phyloP scores from a whole-genome alignment of 1,140 invertebrate species.

The Chironomus striatipennis region DNA sequence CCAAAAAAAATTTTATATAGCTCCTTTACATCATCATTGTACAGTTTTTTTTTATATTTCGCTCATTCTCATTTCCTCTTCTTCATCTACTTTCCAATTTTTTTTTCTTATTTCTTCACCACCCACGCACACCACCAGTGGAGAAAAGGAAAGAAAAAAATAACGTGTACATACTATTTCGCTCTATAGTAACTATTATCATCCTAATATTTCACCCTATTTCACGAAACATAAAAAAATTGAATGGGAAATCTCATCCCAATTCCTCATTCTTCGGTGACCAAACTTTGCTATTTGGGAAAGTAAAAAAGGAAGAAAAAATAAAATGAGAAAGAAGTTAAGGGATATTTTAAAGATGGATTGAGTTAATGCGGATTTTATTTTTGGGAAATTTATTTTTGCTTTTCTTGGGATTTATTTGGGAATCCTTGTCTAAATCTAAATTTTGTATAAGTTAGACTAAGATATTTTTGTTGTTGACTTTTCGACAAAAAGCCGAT shows the following conservation, averaged over 20 bases:
- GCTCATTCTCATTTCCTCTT: slow-evolving; percentile 9
- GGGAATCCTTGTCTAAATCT: too few relatives aligned
- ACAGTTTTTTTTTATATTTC: slow-evolving; percentile 20
- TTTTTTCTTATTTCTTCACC: not conserved
- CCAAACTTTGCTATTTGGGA: too few relatives aligned
- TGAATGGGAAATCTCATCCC: not conserved
- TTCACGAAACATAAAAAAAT: slow-evolving; percentile 16
- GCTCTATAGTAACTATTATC: slow-evolving; percentile 22
- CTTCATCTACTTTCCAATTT: not conserved
- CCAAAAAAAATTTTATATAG: slow-evolving; percentile 23
- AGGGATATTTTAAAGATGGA: too few relatives aligned
- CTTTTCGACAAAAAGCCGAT: too few relatives aligned
- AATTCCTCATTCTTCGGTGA: not conserved
- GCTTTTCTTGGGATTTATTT: too few relatives aligned
- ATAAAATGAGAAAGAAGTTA: too few relatives aligned
- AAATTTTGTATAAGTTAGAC: too few relatives aligned
- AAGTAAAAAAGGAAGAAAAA: too few relatives aligned
- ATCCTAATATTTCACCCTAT: slow-evolving; percentile 24
- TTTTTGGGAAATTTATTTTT: too few relatives aligned
- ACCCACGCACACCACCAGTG: not conserved
- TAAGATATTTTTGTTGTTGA: too few relatives aligned
- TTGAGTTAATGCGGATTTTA: too few relatives aligned
- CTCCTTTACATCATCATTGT: slow-evolving; percentile 23
- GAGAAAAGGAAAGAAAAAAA: not conserved
- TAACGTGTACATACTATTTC: not conserved